A percentile compares a stretch with the other conserved stretches of the same genome.
phyloP scores from a whole-genome alignment of 2,888 invertebrate genomes.

The Drosophila ezoana region DNA sequence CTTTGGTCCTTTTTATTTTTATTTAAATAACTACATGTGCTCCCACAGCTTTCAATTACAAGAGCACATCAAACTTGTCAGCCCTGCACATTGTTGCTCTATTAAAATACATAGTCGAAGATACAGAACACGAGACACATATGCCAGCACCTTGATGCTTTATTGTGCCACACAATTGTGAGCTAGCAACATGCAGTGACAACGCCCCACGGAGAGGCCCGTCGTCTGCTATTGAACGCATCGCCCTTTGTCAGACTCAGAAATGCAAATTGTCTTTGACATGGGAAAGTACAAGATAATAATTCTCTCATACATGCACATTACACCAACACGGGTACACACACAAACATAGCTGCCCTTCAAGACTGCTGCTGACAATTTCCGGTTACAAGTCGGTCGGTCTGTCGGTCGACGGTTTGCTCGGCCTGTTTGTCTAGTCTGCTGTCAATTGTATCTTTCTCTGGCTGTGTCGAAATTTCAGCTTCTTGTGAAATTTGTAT shows the following conservation, averaged over 20 bases:
- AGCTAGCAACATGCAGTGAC: conserved; percentile 37
- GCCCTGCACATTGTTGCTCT: conserved; percentile 16
- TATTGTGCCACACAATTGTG: conserved; percentile 44
- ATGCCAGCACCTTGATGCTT: conserved; percentile 51
- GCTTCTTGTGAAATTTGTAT: conserved; percentile 32
- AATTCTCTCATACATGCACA: conserved; percentile 53
- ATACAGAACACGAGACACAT: conserved; percentile 10
- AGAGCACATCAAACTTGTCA: conserved; percentile 1
- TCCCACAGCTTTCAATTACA: conserved; percentile 17
- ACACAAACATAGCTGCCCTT: conserved; percentile 3
- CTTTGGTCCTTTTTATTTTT: conserved; percentile 1
- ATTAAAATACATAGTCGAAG: conserved; percentile 29
- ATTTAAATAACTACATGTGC: conserved; percentile 7
- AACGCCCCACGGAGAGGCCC: conserved; percentile 44
- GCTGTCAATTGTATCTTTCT: conserved; percentile 21
- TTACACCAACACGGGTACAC: not conserved
- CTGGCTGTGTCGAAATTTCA: conserved; percentile 9
- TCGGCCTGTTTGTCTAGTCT: conserved; percentile 5
- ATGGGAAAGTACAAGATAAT: conserved; percentile 72
- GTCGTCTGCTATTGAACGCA: conserved; percentile 20
- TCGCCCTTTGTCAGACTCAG: conserved; percentile 55
- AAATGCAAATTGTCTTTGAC: conserved; percentile 71
- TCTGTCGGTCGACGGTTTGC: not conserved
- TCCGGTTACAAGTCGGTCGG: conserved; percentile 47
- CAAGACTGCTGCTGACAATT: conserved; percentile 44